These are phyloP conservation scores for Botia almorhae DNA, from an alignment of 2,797 vertebrate species.

Conservation along the genomic window DNA sequence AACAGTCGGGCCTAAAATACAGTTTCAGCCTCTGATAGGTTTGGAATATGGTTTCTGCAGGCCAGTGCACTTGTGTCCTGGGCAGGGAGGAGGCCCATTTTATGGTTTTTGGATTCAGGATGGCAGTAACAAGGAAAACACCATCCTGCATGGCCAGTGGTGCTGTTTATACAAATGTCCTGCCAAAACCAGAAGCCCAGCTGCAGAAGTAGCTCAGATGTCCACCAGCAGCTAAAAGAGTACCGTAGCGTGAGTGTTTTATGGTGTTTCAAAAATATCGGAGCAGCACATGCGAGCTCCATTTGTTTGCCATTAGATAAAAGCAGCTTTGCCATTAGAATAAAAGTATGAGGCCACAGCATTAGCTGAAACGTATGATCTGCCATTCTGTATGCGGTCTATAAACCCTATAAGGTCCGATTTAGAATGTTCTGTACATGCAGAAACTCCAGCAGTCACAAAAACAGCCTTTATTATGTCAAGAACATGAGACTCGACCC, in stretches of 20 bases:
- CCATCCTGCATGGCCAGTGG: constrained; percentile 62
- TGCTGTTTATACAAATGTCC: constrained; percentile 70
- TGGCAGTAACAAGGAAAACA: constrained; percentile 52
- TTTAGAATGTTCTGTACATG: too few relatives aligned
- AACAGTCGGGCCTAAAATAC: constrained; percentile 76
- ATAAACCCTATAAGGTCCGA: too few relatives aligned
- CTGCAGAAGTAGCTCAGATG: constrained; percentile 75
- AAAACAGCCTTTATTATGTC: too few relatives aligned
- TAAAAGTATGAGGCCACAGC: not conserved
- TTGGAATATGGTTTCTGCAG: constrained; percentile 43
- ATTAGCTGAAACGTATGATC: not conserved
- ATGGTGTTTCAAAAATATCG: constrained; percentile 15
- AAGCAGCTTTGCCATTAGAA: not conserved
- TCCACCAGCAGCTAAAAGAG: constrained; percentile 58
- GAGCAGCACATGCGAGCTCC: not conserved
- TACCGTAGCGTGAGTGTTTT: constrained; percentile 21
- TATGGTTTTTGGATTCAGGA: constrained; percentile 48
- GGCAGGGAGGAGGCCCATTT: constrained; percentile 27
- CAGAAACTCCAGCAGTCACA: too few relatives aligned
- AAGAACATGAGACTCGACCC: too few relatives aligned
- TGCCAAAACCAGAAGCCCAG: constrained; percentile 69
- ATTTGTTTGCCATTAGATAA: too few relatives aligned
- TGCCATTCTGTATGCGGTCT: too few relatives aligned
- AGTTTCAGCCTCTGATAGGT: constrained; percentile 64
- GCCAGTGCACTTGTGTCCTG: constrained; percentile 57